phyloP scores from a whole-genome alignment of 2,113 vertebrate species.

The Sinosuthora webbiana region DNA sequence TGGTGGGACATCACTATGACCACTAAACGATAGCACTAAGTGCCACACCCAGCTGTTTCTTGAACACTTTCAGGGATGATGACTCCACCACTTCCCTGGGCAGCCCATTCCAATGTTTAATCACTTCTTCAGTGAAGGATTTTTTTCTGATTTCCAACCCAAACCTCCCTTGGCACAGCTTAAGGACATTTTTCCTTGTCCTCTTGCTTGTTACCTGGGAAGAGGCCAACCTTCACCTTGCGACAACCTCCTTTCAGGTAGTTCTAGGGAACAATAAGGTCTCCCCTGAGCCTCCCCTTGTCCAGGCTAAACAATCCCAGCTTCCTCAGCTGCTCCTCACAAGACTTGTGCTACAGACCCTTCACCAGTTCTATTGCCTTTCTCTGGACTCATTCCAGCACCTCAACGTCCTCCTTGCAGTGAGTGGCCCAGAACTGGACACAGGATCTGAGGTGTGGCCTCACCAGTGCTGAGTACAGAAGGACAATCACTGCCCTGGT shows the following conservation, averaged over 20 bases:
- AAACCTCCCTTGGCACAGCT: background rate
- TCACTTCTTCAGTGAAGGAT: background rate
- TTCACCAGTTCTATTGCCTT: fast-evolving
- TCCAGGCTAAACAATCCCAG: background rate
- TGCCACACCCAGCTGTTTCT: background rate
- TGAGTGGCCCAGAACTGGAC: background rate
- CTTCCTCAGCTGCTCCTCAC: background rate
- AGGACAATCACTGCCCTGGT: background rate
- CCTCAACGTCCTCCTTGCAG: fast-evolving
- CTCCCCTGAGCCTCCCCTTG: background rate
- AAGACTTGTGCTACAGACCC: background rate
- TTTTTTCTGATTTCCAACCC: background rate
- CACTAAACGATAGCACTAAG: background rate
- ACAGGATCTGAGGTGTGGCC: background rate
- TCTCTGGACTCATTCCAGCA: fast-evolving
- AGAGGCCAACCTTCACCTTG: background rate
- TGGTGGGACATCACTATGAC: background rate
- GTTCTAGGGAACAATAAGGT: background rate
- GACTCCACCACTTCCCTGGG: background rate
- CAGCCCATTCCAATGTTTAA: background rate
- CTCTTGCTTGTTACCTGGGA: background rate
- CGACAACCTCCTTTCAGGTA: background rate
- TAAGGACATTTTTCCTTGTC: background rate
- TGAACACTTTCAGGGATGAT: background rate
- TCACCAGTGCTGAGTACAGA: background rate